Evolutionary conservation across 2,113 vertebrate species (phyloP).

Genomic region (Cinclus mexicanus): DNA sequence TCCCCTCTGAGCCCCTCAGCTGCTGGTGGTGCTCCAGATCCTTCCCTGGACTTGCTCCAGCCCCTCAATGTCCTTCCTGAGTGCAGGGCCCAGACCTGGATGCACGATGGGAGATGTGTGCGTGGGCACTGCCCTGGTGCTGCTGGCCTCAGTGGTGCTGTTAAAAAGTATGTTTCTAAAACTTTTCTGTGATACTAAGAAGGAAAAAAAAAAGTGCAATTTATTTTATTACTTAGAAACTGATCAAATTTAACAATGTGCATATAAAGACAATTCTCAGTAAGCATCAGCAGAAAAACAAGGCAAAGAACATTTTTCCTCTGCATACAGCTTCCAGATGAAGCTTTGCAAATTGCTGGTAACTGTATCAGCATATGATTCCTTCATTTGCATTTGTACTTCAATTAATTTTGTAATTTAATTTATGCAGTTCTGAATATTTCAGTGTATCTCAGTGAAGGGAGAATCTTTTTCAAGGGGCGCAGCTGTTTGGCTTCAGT

Average conservation of each 20-base stretch:
- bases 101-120: rapidly evolving
- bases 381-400: conserved; percentile 22
- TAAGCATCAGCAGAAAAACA: not conserved
- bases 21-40: not conserved
- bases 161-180: not conserved
- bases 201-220: not conserved
- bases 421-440: conserved; percentile 20
- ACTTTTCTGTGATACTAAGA: not conserved
- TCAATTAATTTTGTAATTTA: conserved; percentile 40
- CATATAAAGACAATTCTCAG: not conserved
- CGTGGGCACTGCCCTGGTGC: not conserved
- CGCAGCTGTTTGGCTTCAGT: not conserved
- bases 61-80: not conserved
- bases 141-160: not conserved
- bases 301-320: not conserved
- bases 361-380: not conserved
- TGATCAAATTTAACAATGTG: not conserved
- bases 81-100: not conserved
- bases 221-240: not conserved
- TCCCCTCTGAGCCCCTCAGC: not conserved
- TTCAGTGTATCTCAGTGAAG: not conserved
- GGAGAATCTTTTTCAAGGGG: not conserved
- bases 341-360: conserved; percentile 32
- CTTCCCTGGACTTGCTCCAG: not conserved
- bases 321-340: not conserved